Conservation (phyloP, 2,113 vertebrate species). For the Lepidothrix coronata region DNA sequence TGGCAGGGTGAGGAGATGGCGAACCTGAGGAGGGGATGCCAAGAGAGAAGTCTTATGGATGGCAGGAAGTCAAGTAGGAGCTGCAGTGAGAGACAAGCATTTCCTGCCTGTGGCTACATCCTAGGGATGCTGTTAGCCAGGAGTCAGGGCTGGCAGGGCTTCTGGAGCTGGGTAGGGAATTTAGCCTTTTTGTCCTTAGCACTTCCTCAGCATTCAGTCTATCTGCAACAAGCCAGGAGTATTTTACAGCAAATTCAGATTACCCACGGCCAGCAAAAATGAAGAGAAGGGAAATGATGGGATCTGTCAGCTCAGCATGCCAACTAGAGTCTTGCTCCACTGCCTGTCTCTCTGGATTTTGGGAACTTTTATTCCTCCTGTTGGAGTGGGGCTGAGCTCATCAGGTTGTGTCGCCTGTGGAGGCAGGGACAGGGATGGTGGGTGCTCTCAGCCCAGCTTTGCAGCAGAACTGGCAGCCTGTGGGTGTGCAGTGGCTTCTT, state of each 20-base stretch:
- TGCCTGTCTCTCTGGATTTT: not conserved
- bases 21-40: not conserved
- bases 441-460: not conserved
- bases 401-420: not conserved
- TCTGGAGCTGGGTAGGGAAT: not conserved
- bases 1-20: not conserved
- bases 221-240: not conserved
- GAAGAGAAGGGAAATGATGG: not conserved
- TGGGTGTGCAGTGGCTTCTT: not conserved
- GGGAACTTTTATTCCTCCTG: not conserved
- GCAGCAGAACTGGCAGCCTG: not conserved
- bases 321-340: not conserved
- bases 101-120: not conserved
- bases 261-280: not conserved
- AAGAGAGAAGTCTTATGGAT: not conserved
- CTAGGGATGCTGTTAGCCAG: not conserved
- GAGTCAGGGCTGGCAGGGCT: not conserved
- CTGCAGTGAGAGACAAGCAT: not conserved
- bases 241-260: not conserved
- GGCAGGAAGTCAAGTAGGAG: not conserved
- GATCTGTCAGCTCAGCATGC: rapidly evolving
- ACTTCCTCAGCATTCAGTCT: not conserved
- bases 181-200: not conserved
- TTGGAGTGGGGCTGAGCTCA: not conserved
- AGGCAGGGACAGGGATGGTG: not conserved